Percentiles rank a stretch among this genome's conserved stretches.
Conservation (phyloP, 2,797 vertebrate species). For the Crocidura indochinensis region DNA sequence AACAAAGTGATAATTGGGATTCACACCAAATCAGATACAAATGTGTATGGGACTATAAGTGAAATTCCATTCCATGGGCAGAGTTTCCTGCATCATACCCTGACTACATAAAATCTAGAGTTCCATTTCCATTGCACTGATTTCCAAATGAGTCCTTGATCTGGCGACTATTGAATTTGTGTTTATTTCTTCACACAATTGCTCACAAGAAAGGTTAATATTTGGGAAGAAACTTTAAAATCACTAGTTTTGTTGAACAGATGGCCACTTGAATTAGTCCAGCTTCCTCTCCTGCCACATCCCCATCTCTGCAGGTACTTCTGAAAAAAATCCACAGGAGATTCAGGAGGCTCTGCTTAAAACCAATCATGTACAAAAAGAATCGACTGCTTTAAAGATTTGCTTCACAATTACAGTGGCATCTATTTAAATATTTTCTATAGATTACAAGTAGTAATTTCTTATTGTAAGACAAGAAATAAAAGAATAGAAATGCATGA, state of each 20-base stretch:
- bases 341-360: constrained; percentile 29
- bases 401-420: constrained; percentile 26
- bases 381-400: constrained; percentile 60
- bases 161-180: not conserved
- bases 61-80: not conserved
- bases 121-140: not conserved
- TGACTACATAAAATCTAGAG: not conserved
- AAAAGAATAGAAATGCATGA: constrained; percentile 40
- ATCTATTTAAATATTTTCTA: constrained; percentile 37
- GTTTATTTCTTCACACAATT: constrained; percentile 17
- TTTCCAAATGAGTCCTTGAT: not conserved
- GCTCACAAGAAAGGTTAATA: not conserved
- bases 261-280: not conserved
- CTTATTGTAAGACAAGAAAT: not conserved
- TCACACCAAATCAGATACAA: constrained; percentile 15
- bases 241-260: not conserved
- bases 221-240: not conserved
- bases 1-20: constrained; percentile 19
- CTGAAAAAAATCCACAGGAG: constrained; percentile 19
- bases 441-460: not conserved
- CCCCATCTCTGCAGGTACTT: not conserved
- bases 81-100: not conserved
- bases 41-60: not conserved
- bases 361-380: constrained; percentile 25
- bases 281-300: not conserved